Base-by-base conservation (phyloP, 2,113 vertebrate genomes). In the Apodemus sylvaticus region DNA sequence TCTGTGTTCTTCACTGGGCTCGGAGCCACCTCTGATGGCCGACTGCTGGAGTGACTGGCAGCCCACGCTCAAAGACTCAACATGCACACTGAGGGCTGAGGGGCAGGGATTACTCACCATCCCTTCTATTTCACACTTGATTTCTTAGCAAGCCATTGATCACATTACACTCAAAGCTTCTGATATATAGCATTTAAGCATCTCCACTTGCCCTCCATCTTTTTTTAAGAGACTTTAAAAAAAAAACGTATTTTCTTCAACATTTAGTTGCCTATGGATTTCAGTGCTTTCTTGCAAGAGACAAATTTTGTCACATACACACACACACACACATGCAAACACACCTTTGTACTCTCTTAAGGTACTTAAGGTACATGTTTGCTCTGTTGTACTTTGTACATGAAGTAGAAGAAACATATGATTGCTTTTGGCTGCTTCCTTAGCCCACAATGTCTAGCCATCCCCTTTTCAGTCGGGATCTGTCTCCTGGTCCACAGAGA, bases 111-210 rank as follows among this genome's bases (percentile, higher is more conserved):
- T 73, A 81, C 81, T 86, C 64, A 26, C 22, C 73, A 29, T 34
- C 34, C 36, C 55, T 92, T 86, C 45, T 83, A 68, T 70, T 90
- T 86, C 83, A 83, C 24, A 77, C 36, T 95, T 95, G 81, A 74
- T 77, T 83, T 96, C 60, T 60, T 68, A 81, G 39, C 5, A 45
- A 95, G 53, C 62, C 48, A 42, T 62, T 76, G 77, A 94, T 92
- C 48, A 70, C 51, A 73, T 94, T 93, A 55, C 31, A 82, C 39
- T 58, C 58, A 34, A 55, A 51, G 11, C 29, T 91, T 91, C 45
- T 93, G 58, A 94, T 88, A 86, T 42, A 66, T 34, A 91, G 51
- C 68, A 60, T 64, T 82, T 81, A 82, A 91, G 64, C 5, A 71
- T 81, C 19, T 81, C 51, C 74, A 20, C 39, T 81, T 95, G 77